These are phyloP conservation scores for Actinopyga echinites DNA, from an alignment of 53 echinoderm and acorn worm genomes.

Conservation along the genomic window DNA sequence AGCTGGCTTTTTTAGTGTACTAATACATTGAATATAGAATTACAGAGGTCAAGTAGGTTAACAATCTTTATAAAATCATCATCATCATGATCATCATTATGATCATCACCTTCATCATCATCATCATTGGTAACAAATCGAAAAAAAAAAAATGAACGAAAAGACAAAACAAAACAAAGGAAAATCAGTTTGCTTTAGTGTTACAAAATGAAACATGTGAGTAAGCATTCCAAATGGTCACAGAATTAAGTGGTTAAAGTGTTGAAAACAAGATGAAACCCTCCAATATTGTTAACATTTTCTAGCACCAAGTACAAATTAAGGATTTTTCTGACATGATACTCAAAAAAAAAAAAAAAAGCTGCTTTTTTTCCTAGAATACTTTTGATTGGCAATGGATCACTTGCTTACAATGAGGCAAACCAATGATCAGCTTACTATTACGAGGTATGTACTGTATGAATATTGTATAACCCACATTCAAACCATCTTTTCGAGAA, in stretches of 20 bases:
- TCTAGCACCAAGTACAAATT: too few species aligned
- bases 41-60: background rate
- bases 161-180: background rate
- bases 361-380: constrained; percentile 28
- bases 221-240: too few species aligned
- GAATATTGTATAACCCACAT: background rate
- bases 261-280: too few species aligned
- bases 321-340: too few species aligned
- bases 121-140: background rate
- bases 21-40: constrained; percentile 3
- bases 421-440: background rate
- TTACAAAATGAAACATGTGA: background rate
- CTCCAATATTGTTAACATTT: too few species aligned
- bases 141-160: background rate
- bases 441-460: constrained; percentile 37
- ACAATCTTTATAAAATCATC: background rate
- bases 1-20: background rate
- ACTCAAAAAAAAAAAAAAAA: background rate
- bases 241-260: too few species aligned
- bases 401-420: too few species aligned
- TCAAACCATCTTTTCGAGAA: too few species aligned
- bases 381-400: constrained; percentile 25
- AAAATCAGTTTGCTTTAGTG: background rate
- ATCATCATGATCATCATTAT: background rate
- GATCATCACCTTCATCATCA: background rate